Evolutionary conservation across 2,888 invertebrate genomes (phyloP).

Genomic region (Drosophila prolongata): DNA sequence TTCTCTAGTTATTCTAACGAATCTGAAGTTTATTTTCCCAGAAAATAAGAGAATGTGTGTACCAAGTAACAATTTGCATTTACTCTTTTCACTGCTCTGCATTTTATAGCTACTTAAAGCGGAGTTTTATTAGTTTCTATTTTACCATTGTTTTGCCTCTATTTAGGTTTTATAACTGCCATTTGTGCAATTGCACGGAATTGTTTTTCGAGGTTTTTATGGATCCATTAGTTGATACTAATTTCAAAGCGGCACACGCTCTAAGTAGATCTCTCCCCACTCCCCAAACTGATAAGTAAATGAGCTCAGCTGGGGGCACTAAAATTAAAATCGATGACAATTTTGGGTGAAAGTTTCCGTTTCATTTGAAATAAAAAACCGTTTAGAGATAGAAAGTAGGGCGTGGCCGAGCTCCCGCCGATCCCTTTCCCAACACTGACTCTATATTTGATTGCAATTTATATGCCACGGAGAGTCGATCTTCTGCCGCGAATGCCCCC

Average conservation of each 20-base stretch:
- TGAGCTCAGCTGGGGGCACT: constrained; percentile 24
- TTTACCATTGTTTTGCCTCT: constrained; percentile 30
- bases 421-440: neutral
- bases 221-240: constrained; percentile 59
- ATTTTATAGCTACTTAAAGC: constrained; percentile 64
- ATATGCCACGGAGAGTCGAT: constrained; percentile 24
- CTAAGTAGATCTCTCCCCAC: constrained; percentile 10
- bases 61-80: constrained; percentile 51
- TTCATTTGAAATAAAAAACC: constrained; percentile 38
- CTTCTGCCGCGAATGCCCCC: constrained; percentile 13
- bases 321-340: constrained; percentile 66
- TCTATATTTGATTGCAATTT: constrained; percentile 32
- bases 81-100: constrained; percentile 31
- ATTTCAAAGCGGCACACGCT: constrained; percentile 42
- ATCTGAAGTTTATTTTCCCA: neutral
- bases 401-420: constrained; percentile 49
- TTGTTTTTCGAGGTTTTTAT: constrained; percentile 42
- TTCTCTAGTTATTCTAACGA: neutral
- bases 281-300: constrained; percentile 58
- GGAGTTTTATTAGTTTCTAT: constrained; percentile 49
- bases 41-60: neutral
- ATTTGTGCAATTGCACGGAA: constrained; percentile 74
- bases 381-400: constrained; percentile 76
- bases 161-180: constrained; percentile 32
- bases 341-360: constrained; percentile 72